Evolutionary conservation across 2,888 invertebrate genomes (phyloP).

Genomic region (Belgica antarctica): DNA sequence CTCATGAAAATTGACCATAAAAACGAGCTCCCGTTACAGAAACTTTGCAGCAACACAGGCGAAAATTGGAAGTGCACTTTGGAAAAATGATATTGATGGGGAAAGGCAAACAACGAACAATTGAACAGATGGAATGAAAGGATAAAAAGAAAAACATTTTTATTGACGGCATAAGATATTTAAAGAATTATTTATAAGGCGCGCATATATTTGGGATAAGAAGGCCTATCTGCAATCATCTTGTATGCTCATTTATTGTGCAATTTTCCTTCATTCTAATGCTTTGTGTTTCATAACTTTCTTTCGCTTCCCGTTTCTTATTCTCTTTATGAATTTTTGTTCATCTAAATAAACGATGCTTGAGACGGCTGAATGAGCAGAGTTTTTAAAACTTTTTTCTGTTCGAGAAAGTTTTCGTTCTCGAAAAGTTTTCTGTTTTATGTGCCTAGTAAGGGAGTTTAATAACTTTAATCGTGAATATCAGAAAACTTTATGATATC

Average conservation of each 20-base stretch:
- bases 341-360: too few relatives aligned
- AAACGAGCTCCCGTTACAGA: constrained; percentile 14
- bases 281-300: not conserved
- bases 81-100: not conserved
- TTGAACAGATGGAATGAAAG: too few relatives aligned
- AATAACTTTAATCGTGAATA: too few relatives aligned
- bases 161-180: constrained; percentile 27
- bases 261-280: constrained; percentile 6
- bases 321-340: too few relatives aligned
- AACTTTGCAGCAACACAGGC: not conserved
- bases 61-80: not conserved
- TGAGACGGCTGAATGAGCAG: not conserved
- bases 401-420: not conserved
- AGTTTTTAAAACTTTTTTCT: not conserved
- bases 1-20: constrained; percentile 38
- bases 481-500: too few relatives aligned
- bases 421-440: not conserved
- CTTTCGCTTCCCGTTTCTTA: not conserved
- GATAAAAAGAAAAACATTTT: not conserved
- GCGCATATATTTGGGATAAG: not conserved
- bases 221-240: not conserved
- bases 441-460: too few relatives aligned
- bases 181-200: constrained; percentile 37
- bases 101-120: not conserved
- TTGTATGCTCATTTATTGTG: constrained; percentile 22